A percentile compares a stretch with the other conserved stretches of the same genome.
These are phyloP conservation scores for Pogonomyrmex californicus DNA, from an alignment of 1,140 invertebrate genomes.

Conservation along the genomic window DNA sequence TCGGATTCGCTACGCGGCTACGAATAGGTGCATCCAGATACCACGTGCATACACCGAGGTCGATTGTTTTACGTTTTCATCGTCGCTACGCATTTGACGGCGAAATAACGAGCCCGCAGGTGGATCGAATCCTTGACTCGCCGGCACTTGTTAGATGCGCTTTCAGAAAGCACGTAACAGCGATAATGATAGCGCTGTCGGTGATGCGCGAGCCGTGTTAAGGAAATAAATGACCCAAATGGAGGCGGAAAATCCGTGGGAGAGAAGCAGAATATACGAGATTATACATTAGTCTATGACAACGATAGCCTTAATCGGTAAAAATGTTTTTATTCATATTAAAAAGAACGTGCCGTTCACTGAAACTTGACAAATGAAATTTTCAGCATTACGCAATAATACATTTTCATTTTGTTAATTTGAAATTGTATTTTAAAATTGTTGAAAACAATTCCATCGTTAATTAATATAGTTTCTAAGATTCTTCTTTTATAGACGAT, in stretches of 20 bases:
- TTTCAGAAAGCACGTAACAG: conserved; percentile 35
- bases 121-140: conserved; percentile 43
- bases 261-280: conserved; percentile 9
- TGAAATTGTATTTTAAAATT: neutral
- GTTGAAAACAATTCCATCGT: neutral
- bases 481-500: neutral
- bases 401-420: neutral
- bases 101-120: neutral
- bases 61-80: conserved; percentile 3
- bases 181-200: conserved; percentile 12
- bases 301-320: neutral
- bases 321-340: neutral
- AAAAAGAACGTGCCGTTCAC: neutral
- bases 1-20: neutral
- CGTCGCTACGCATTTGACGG: conserved; percentile 1
- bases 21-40: conserved; percentile 25
- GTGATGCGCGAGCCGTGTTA: conserved; percentile 1
- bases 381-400: neutral
- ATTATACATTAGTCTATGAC: neutral
- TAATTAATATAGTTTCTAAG: neutral
- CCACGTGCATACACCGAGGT: conserved; percentile 24
- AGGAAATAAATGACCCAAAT: conserved; percentile 3
- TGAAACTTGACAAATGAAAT: conserved; percentile 18
- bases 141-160: conserved; percentile 28
- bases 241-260: conserved; percentile 7